These are phyloP conservation scores for Parthenolecanium corni DNA, from an alignment of 2,888 invertebrate species.

Conservation along the genomic window DNA sequence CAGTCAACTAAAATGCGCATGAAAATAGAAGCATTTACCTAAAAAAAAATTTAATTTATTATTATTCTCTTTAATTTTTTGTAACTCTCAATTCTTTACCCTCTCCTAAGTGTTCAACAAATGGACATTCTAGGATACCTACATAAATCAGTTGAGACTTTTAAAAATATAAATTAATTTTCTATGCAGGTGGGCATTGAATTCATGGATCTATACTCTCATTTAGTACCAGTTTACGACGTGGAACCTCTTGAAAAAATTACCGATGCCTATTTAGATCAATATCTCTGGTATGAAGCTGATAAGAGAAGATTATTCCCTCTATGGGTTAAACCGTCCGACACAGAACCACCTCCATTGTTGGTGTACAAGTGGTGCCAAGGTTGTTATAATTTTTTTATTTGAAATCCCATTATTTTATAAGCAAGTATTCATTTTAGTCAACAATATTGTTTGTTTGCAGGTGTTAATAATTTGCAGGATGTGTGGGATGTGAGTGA, in stretches of 20 bases:
- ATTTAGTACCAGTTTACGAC: conserved; percentile 96
- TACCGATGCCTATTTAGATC: conserved; percentile 98
- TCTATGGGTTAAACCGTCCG: conserved; percentile 98
- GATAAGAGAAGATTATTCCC: conserved; percentile 94
- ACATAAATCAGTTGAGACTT: too few relatives aligned
- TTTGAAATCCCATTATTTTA: too few relatives aligned
- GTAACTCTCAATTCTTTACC: too few relatives aligned
- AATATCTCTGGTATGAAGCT: conserved; percentile 99
- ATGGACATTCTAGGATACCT: too few relatives aligned
- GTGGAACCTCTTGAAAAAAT: conserved; percentile 99
- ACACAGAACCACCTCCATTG: conserved; percentile 88
- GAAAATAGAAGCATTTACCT: too few relatives aligned
- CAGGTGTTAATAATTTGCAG: conserved; percentile 87
- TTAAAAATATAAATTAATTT: too few relatives aligned
- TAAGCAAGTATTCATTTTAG: not conserved
- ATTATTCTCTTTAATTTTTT: too few relatives aligned
- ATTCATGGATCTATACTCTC: conserved; percentile 99
- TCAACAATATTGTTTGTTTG: conserved; percentile 26
- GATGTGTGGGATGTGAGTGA: conserved; percentile 99
- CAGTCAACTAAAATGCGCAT: too few relatives aligned
- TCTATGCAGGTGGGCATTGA: conserved; percentile 78
- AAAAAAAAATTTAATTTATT: too few relatives aligned
- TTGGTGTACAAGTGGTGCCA: conserved; percentile 98
- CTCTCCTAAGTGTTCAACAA: too few relatives aligned
- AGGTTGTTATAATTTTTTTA: conserved; percentile 45